These are phyloP conservation scores for Montipora foliosa DNA, from an alignment of 64 coral and sea anemone genomes.

Conservation along the genomic window DNA sequence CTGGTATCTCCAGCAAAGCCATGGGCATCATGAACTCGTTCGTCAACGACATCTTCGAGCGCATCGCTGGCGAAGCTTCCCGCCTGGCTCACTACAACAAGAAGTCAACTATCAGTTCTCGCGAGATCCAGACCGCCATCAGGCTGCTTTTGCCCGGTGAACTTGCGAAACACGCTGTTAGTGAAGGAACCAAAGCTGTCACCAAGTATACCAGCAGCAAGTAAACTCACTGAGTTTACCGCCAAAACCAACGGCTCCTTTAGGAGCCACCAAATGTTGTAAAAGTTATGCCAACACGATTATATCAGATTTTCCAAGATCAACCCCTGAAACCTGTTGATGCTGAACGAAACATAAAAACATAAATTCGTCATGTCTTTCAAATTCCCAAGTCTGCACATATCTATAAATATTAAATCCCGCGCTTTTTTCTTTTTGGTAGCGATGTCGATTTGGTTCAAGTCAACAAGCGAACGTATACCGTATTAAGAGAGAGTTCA, in stretches of 20 bases:
- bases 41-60: constrained; percentile 87
- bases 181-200: constrained; percentile 54
- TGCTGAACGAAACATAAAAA: too few relatives aligned
- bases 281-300: not conserved
- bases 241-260: constrained; percentile 39
- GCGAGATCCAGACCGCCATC: constrained; percentile 60
- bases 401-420: too few relatives aligned
- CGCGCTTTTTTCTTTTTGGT: too few relatives aligned
- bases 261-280: constrained; percentile 38
- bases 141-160: constrained; percentile 49
- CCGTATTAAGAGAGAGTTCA: too few relatives aligned
- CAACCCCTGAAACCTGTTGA: too few relatives aligned
- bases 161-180: constrained; percentile 48
- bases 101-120: constrained; percentile 55
- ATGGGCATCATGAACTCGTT: constrained; percentile 83
- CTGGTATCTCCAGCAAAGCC: constrained; percentile 75
- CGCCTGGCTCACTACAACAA: constrained; percentile 75
- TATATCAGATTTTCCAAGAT: too few relatives aligned
- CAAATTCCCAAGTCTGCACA: too few relatives aligned
- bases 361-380: too few relatives aligned
- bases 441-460: too few relatives aligned
- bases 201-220: constrained; percentile 60
- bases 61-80: constrained; percentile 63
- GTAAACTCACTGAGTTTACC: constrained; percentile 51
- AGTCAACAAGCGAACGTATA: too few relatives aligned